phyloP scores from a whole-genome alignment of 2,797 vertebrate species.

The Cyprinodon diabolis region DNA sequence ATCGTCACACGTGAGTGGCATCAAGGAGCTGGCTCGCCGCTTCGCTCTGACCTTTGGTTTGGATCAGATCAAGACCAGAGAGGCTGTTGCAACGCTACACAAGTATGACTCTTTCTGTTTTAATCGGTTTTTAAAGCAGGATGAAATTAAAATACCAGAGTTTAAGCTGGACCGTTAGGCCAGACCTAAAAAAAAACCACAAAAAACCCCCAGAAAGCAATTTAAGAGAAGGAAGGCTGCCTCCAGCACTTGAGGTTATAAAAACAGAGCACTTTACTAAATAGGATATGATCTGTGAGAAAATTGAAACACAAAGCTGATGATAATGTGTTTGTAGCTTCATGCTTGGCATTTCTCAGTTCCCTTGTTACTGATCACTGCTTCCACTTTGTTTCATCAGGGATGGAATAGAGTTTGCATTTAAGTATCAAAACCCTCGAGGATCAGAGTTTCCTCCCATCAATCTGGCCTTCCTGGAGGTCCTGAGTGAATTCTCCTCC shows the following conservation, averaged over 20 bases:
- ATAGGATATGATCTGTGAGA: neutral
- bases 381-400: conserved; percentile 66
- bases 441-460: conserved; percentile 94
- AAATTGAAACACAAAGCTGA: neutral
- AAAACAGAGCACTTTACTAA: neutral
- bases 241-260: neutral
- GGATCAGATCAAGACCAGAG: conserved; percentile 99
- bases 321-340: neutral
- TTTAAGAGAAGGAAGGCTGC: neutral
- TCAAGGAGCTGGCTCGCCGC: conserved; percentile 96
- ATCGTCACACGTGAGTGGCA: conserved; percentile 96
- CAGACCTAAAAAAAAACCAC: neutral
- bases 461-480: conserved; percentile 97
- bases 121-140: too few relatives aligned
- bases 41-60: conserved; percentile 98
- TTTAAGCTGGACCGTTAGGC: too few relatives aligned
- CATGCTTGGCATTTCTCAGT: conserved; percentile 7
- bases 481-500: conserved; percentile 97
- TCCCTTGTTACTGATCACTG: neutral
- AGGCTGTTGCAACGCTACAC: conserved; percentile 97
- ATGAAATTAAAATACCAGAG: neutral
- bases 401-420: conserved; percentile 98
- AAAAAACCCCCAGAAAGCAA: neutral
- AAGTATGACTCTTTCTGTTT: conserved; percentile 83
- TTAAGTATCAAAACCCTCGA: conserved; percentile 97